Conservation (phyloP, 2,888 invertebrate species). For the Meta bourneti region DNA sequence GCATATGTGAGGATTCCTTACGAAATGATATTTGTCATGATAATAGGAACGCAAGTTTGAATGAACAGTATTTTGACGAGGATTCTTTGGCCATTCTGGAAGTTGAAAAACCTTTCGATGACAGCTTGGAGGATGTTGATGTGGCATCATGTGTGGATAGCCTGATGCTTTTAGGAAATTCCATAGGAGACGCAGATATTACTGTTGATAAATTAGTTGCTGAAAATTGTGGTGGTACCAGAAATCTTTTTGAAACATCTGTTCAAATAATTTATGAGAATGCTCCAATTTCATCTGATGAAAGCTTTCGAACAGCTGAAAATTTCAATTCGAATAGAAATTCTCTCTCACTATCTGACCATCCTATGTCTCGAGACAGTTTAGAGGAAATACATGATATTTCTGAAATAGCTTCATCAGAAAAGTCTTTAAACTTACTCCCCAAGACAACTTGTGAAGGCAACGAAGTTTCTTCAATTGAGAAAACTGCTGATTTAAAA, state of each 20-base stretch:
- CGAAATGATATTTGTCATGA: slow-evolving; percentile 27
- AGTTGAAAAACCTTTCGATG: slow-evolving; percentile 69
- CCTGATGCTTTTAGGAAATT: slow-evolving; percentile 20
- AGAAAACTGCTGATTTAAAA: not conserved
- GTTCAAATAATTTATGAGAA: slow-evolving; percentile 53
- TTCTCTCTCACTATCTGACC: slow-evolving; percentile 50
- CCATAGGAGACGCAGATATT: slow-evolving; percentile 18
- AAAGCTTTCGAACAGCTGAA: not conserved
- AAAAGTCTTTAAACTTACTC: not conserved
- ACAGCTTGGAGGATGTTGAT: slow-evolving; percentile 62
- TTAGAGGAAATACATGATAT: slow-evolving; percentile 26
- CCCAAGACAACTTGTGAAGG: not conserved
- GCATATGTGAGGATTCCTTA: slow-evolving; percentile 58
- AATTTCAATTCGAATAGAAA: slow-evolving; percentile 2
- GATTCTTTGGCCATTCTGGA: slow-evolving; percentile 70
- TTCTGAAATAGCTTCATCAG: not conserved
- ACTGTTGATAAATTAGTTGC: slow-evolving; percentile 16
- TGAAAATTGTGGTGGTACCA: slow-evolving; percentile 16
- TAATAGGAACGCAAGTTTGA: slow-evolving; percentile 22
- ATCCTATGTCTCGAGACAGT: slow-evolving; percentile 51
- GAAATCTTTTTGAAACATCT: slow-evolving; percentile 60
- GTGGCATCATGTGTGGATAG: slow-evolving; percentile 3
- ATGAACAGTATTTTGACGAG: slow-evolving; percentile 66
- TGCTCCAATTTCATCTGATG: slow-evolving; percentile 1
- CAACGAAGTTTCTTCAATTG: not conserved